These are phyloP conservation scores for Bibio marci DNA, from an alignment of 2,888 invertebrate genomes.

Conservation along the genomic window DNA sequence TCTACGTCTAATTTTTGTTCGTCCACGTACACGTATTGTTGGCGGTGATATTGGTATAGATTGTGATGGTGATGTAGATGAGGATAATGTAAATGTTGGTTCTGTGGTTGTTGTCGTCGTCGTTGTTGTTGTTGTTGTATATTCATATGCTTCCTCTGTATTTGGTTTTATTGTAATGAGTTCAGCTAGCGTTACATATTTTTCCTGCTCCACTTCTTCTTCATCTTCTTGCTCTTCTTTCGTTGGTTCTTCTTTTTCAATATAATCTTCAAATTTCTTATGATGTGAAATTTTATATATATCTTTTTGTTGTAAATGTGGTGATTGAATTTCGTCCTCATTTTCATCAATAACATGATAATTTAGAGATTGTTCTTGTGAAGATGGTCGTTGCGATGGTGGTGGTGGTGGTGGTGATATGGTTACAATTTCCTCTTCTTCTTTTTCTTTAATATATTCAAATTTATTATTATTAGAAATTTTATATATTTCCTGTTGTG, in stretches of 20 bases:
- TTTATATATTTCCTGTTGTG: not conserved
- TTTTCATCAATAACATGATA: too few relatives aligned
- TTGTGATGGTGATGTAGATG: not conserved
- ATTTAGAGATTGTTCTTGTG: too few relatives aligned
- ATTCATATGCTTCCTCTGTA: not conserved
- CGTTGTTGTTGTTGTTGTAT: not conserved
- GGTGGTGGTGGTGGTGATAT: too few relatives aligned
- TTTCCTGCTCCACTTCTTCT: too few relatives aligned
- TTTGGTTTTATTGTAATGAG: constrained; percentile 1
- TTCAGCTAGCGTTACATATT: constrained; percentile 2
- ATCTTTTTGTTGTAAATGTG: too few relatives aligned
- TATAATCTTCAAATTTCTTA: constrained; percentile 3
- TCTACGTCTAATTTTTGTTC: constrained; percentile 2
- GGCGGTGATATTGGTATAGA: not conserved
- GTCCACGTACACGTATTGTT: not conserved
- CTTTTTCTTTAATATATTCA: not conserved
- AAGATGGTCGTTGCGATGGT: too few relatives aligned
- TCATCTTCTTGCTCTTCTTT: too few relatives aligned
- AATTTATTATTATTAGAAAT: not conserved
- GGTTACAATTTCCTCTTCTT: not conserved
- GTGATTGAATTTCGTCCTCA: too few relatives aligned
- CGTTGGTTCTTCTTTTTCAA: not conserved
- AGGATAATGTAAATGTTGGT: too few relatives aligned
- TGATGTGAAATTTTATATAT: too few relatives aligned
- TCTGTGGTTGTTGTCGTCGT: not conserved